These are phyloP conservation scores for Masticophis lateralis DNA, from an alignment of 2,797 vertebrate genomes.

Conservation along the genomic window DNA sequence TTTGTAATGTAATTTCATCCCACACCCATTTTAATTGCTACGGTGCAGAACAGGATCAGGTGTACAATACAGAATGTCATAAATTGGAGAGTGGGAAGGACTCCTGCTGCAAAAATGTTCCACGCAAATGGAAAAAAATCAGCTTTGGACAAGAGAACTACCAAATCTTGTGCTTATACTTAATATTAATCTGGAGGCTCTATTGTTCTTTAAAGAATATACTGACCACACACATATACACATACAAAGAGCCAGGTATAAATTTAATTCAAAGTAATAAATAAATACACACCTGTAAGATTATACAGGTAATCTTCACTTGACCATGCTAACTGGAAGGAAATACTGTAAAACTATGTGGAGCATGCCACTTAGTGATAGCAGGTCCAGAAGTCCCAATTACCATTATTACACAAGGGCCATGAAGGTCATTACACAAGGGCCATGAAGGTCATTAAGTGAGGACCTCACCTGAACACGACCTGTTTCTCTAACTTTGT, in stretches of 20 bases:
- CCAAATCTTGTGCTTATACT: background rate
- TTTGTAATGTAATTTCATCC: background rate
- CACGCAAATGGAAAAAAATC: background rate
- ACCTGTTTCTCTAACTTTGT: background rate
- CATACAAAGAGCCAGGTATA: background rate
- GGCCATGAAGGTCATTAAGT: background rate
- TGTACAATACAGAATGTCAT: background rate
- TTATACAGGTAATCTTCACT: background rate
- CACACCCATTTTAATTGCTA: background rate
- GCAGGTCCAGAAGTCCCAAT: background rate
- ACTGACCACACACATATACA: background rate
- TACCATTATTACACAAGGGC: background rate
- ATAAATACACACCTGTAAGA: background rate
- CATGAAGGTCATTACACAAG: background rate
- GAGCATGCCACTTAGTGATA: background rate
- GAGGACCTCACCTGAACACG: background rate
- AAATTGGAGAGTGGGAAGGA: background rate
- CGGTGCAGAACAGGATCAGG: background rate
- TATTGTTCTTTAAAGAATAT: background rate
- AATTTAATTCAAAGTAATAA: background rate
- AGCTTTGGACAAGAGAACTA: background rate
- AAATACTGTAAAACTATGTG: background rate
- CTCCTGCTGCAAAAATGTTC: background rate
- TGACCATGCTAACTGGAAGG: background rate
- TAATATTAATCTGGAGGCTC: background rate